phyloP scores from a whole-genome alignment of 2,888 invertebrate species.

The Steinernema scapterisci region DNA sequence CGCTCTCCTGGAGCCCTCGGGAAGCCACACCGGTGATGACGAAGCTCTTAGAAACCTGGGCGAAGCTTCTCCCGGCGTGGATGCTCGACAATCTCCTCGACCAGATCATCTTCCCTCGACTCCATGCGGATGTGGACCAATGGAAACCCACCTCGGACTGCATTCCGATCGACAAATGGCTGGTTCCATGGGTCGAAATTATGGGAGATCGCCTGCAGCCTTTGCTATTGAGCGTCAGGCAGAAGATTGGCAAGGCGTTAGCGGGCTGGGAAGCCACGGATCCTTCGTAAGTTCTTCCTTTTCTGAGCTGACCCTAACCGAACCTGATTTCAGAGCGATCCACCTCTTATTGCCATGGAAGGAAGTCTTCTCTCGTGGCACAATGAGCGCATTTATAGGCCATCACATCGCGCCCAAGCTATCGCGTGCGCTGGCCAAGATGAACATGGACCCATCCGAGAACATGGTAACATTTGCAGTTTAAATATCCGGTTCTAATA shows the following conservation, averaged over 20 bases:
- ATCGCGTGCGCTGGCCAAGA: constrained; percentile 70
- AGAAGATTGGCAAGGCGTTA: constrained; percentile 85
- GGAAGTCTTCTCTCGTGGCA: constrained; percentile 77
- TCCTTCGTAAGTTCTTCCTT: constrained; percentile 45
- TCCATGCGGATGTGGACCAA: constrained; percentile 50
- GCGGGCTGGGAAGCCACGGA: constrained; percentile 78
- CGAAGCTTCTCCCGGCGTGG: constrained; percentile 81
- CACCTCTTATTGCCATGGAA: constrained; percentile 90
- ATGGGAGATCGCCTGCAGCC: constrained; percentile 74
- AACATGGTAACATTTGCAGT: constrained; percentile 41
- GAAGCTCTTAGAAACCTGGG: constrained; percentile 81
- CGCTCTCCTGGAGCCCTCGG: constrained; percentile 79
- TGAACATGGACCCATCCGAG: constrained; percentile 52
- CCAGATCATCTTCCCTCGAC: constrained; percentile 71
- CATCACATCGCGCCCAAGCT: constrained; percentile 89
- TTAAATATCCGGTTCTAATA: background rate
- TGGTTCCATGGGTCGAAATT: constrained; percentile 90
- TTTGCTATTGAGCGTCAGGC: constrained; percentile 86
- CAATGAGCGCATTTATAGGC: constrained; percentile 81
- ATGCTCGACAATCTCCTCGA: constrained; percentile 82
- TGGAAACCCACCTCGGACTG: constrained; percentile 94
- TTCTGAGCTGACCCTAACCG: background rate
- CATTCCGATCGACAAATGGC: constrained; percentile 93
- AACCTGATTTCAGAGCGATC: constrained; percentile 77
- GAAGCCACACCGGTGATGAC: constrained; percentile 79